A percentile compares a stretch with the other conserved stretches of the same genome.
Evolutionary conservation across 2,797 vertebrate species (phyloP).

Genomic region (Helarctos malayanus): DNA sequence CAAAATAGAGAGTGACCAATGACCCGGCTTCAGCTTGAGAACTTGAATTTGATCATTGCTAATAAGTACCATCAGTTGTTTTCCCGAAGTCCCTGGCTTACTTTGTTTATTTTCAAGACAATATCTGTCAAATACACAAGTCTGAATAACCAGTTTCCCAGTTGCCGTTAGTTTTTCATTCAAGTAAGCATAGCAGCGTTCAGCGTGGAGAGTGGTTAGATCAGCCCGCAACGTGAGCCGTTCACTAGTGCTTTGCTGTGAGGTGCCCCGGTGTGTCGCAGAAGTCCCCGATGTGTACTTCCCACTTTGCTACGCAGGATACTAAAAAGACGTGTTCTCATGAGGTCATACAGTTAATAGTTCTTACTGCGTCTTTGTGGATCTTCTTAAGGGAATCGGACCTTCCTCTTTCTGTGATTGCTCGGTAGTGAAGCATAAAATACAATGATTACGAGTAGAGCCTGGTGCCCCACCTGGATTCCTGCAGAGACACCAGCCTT

Average conservation of each 20-base stretch:
- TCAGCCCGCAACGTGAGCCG: not conserved
- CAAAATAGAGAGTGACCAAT: not conserved
- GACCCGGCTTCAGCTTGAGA: not conserved
- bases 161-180: not conserved
- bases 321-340: not conserved
- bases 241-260: not conserved
- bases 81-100: not conserved
- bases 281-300: not conserved
- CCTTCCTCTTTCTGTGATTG: not conserved
- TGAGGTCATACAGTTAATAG: not conserved
- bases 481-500: not conserved
- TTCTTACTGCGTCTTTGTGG: not conserved
- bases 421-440: not conserved
- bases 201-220: not conserved
- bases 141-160: not conserved
- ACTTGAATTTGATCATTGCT: not conserved
- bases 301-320: not conserved
- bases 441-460: too few relatives aligned
- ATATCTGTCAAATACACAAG: not conserved
- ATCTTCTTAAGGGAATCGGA: not conserved
- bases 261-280: not conserved
- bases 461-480: not conserved
- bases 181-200: not conserved
- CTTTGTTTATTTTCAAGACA: constrained; percentile 24
- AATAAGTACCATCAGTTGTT: not conserved